Evolutionary conservation across 2,888 invertebrate genomes (phyloP).

Genomic region (Pinctada fucata): DNA sequence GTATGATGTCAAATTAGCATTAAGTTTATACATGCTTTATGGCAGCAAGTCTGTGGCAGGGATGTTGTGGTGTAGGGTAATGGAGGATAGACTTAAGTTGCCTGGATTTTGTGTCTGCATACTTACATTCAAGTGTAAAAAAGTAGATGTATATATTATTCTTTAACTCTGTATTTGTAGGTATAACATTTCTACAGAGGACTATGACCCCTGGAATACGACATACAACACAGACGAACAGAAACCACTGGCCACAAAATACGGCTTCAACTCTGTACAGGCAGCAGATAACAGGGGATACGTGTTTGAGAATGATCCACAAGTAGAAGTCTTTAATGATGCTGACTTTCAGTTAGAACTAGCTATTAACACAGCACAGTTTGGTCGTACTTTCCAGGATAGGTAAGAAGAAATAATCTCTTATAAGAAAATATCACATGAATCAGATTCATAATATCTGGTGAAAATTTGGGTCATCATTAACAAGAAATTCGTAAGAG

Average conservation of each 20-base stretch:
- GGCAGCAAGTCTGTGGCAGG: too few species aligned
- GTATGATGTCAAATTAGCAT: too few species aligned
- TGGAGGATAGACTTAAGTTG: too few species aligned
- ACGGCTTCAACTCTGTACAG: constrained; percentile 57
- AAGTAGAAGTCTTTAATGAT: constrained; percentile 72
- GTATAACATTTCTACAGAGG: constrained; percentile 76
- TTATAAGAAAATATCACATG: too few species aligned
- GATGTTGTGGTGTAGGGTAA: too few species aligned
- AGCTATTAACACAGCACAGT: constrained; percentile 76
- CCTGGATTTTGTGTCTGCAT: too few species aligned
- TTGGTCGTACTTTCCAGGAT: constrained; percentile 75
- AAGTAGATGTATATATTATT: too few species aligned
- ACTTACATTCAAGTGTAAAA: too few species aligned
- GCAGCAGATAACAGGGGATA: constrained; percentile 69
- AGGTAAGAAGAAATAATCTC: constrained; percentile 60
- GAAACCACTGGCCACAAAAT: constrained; percentile 55
- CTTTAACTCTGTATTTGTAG: constrained; percentile 45
- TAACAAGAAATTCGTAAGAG: neutral
- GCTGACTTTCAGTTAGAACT: constrained; percentile 66
- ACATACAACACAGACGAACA: constrained; percentile 48
- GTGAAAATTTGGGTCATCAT: neutral
- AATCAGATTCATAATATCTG: neutral
- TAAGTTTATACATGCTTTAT: too few species aligned
- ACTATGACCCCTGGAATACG: constrained; percentile 73
- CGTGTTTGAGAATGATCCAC: constrained; percentile 72